These are phyloP conservation scores for Eriocheir sinensis DNA, from an alignment of 1,140 invertebrate species.

Conservation along the genomic window DNA sequence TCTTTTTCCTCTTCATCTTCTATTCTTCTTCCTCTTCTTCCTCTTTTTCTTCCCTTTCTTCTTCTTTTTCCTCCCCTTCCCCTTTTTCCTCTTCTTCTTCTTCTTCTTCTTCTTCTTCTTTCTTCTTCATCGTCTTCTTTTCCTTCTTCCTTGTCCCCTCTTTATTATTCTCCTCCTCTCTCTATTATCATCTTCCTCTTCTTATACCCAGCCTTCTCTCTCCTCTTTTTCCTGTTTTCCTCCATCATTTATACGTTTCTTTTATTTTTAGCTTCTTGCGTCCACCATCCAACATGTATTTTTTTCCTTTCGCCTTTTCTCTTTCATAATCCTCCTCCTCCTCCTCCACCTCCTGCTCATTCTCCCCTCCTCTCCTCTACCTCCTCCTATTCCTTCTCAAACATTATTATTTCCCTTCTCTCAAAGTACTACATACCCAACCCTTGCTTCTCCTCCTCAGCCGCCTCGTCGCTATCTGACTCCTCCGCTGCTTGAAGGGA, in stretches of 20 bases:
- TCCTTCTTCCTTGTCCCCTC: neutral
- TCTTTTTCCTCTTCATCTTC: no score
- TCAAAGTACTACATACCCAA: neutral
- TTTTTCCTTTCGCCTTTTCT: no score
- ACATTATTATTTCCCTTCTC: neutral
- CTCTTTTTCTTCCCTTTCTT: neutral
- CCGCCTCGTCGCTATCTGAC: neutral
- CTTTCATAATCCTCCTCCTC: no score
- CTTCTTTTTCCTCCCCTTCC: neutral
- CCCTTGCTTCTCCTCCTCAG: neutral
- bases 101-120: neutral
- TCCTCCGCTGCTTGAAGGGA: neutral
- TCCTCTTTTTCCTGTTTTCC: neutral
- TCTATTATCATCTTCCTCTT: neutral
- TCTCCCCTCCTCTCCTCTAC: no score
- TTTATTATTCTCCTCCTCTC: neutral
- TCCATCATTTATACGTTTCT: no score
- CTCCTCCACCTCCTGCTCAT: no score
- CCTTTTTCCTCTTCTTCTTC: neutral
- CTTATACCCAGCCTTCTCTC: neutral
- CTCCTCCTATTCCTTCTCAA: no score
- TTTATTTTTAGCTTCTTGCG: no score
- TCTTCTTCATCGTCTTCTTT: neutral
- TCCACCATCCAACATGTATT: neutral
- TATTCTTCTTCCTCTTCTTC: no score